Base-by-base conservation (phyloP, 2,797 vertebrate genomes). In the Periophthalmus magnuspinnatus region DNA sequence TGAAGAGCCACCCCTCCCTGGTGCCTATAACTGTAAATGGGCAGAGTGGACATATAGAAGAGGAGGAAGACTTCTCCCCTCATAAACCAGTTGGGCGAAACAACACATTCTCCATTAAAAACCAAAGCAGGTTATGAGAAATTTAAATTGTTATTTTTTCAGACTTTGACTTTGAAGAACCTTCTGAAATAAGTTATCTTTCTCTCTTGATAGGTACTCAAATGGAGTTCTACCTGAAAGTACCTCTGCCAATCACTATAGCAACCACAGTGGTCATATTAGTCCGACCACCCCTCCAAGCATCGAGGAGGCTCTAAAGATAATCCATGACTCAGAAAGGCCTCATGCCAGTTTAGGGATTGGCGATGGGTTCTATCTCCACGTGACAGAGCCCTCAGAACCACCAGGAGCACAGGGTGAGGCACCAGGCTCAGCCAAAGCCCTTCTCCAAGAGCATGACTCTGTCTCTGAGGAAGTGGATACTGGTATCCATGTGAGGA, bases 271-370 rank as follows among this genome's bases (percentile, higher is more conserved):
- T 0, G 78, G 83, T 62, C 73, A 75, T 75, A 90, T 94, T 72
- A 94, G 93, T 86, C 95, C 92, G 55, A 89, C 93, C 0, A 94
- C 92, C 63, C 93, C 96, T 1, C 97, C 97, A 0, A 98, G 95
- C 77, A 97, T 99, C 28, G 97, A 99, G 74, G 97, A 98, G 81
- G 97, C 97, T 52, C 89, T 99, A 72, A 96, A 98, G 77, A 99
- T 99, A 69, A 99, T 99, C 88, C 97, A 98, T 2, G 92, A 96
- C 88, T 92, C 95, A 0, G 96, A 97, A 69, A 93, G 93, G 73
- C 93, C 94, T 68, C 93, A 94, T 19, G 89, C 87, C 19, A 92
- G 93, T 75, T 75, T 94, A 32, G 92, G 88, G 10, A 72, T 92
- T 6, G 93, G 93, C 55, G 92, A 91, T 16, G 88, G 95, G 11